Conservation (phyloP, 2,113 vertebrate species). For the Scomber japonicus region DNA sequence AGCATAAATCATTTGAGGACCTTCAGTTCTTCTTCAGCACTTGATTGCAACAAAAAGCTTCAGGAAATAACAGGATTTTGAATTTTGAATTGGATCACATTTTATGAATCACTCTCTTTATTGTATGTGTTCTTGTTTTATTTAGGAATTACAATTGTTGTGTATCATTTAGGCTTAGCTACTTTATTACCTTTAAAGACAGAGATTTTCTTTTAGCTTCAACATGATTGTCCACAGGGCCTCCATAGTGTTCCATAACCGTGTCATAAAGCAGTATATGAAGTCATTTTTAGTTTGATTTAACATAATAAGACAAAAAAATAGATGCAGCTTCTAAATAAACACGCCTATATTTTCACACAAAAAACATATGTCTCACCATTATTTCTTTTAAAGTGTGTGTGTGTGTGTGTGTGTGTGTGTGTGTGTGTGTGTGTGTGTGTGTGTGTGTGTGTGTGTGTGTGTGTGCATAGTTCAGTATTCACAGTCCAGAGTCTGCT, state of each 20-base stretch:
- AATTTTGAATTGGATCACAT: background rate
- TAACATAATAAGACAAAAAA: background rate
- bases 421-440: background rate
- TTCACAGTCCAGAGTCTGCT: background rate
- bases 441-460: background rate
- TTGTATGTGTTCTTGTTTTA: background rate
- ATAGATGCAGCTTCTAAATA: background rate
- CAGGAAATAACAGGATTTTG: no score
- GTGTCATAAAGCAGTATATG: background rate
- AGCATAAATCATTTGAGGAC: background rate
- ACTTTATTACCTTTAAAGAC: background rate
- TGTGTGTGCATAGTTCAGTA: background rate
- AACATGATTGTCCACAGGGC: background rate
- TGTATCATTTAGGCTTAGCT: background rate
- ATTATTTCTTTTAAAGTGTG: no score
- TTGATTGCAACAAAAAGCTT: background rate
- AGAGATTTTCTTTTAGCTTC: no score
- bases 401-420: background rate
- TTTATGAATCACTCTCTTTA: background rate
- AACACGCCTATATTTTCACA: background rate
- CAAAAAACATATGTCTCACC: background rate
- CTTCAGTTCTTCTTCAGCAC: background rate
- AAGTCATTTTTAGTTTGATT: constrained; percentile 1
- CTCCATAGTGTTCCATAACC: background rate
- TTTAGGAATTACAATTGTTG: background rate